phyloP scores from a whole-genome alignment of 2,113 vertebrate genomes.

The Prinia subflava region DNA sequence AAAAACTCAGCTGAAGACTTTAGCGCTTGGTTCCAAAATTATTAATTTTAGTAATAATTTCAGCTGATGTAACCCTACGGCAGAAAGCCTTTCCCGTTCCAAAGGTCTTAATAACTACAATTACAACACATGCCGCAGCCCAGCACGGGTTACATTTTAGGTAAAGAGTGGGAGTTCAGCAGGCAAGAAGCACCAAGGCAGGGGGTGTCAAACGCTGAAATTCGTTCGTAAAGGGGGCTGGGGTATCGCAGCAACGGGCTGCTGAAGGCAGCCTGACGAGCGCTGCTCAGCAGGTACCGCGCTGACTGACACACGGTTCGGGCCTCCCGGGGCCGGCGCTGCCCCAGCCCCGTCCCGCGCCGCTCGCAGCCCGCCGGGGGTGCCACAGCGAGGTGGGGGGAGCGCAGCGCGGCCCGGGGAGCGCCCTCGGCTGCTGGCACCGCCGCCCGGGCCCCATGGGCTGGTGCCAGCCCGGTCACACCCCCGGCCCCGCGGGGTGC shows the following conservation, averaged over 20 bases:
- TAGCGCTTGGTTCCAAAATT: neutral
- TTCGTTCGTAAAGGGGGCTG: neutral
- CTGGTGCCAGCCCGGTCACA: neutral
- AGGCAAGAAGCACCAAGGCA: neutral
- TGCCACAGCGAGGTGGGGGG: neutral
- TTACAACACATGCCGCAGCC: neutral
- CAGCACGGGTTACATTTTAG: neutral
- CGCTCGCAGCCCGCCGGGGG: neutral
- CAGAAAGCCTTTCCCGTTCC: neutral
- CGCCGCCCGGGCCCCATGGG: neutral
- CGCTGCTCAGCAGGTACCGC: neutral
- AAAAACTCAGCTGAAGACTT: conserved; percentile 38
- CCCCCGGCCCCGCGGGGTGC: neutral
- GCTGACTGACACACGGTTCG: fast-evolving
- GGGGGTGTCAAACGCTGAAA: neutral
- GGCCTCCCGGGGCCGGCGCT: neutral
- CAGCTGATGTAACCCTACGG: neutral
- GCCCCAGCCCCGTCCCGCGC: fast-evolving
- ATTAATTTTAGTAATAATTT: neutral
- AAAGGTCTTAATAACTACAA: neutral
- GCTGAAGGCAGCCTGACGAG: neutral
- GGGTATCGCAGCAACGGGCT: neutral
- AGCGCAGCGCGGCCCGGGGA: fast-evolving
- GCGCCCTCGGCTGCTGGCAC: neutral
- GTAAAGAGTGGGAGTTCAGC: neutral